phyloP scores from a whole-genome alignment of 2,888 invertebrate species.

The Drosophila fulvimacula region DNA sequence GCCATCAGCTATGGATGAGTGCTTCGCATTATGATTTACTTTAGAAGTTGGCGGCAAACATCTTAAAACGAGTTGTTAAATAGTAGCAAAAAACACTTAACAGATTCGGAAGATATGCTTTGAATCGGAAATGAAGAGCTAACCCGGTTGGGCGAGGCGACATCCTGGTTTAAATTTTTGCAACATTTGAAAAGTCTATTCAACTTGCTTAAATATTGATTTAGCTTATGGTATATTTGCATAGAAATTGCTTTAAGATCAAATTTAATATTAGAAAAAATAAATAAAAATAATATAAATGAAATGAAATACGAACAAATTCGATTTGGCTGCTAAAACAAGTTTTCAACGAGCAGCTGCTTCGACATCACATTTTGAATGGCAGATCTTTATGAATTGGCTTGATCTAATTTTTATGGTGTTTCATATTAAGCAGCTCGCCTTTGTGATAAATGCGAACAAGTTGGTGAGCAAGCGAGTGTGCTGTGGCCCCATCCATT shows the following conservation, averaged over 20 bases:
- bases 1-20: not conserved
- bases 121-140: not conserved
- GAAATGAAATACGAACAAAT: too few relatives aligned
- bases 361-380: slow-evolving; percentile 20
- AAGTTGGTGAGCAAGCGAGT: slow-evolving; percentile 6
- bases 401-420: slow-evolving; percentile 30
- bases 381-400: slow-evolving; percentile 1
- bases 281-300: not conserved
- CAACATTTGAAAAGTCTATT: not conserved
- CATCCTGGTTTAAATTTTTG: not conserved
- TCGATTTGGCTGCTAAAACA: slow-evolving; percentile 3
- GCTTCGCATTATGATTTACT: slow-evolving; percentile 2
- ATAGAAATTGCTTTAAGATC: not conserved
- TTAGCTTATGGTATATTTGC: not conserved
- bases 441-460: slow-evolving; percentile 29
- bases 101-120: not conserved
- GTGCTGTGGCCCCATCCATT: not conserved
- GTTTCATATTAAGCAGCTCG: slow-evolving; percentile 13
- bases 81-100: not conserved
- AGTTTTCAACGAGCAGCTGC: slow-evolving; percentile 7
- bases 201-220: not conserved
- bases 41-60: not conserved
- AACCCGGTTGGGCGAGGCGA: not conserved
- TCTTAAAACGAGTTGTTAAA: not conserved
- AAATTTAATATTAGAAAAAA: not conserved